These are phyloP conservation scores for Rhabdornis inornatus DNA, from an alignment of 2,113 vertebrate genomes.

Conservation along the genomic window DNA sequence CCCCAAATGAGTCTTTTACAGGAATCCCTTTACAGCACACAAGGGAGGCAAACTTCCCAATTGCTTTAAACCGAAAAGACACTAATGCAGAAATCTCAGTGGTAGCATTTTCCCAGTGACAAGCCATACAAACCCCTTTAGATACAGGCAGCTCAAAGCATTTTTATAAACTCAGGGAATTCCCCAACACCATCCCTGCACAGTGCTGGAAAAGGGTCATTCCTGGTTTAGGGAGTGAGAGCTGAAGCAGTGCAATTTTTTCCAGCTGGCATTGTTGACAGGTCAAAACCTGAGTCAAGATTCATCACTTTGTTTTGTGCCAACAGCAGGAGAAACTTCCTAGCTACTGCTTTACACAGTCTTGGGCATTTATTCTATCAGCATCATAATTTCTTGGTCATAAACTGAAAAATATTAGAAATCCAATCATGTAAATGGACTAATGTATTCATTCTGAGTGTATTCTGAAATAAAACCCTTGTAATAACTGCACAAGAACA, in stretches of 20 bases:
- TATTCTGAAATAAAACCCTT: background rate
- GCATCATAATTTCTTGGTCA: background rate
- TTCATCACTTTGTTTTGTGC: background rate
- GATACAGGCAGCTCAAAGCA: background rate
- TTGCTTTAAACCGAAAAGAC: background rate
- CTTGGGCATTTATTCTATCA: background rate
- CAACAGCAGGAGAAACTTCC: background rate
- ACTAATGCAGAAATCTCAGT: background rate
- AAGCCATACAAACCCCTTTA: background rate
- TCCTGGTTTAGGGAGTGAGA: background rate
- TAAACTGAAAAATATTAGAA: background rate
- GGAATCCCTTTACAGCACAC: background rate
- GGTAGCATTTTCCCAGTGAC: background rate
- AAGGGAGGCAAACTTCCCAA: background rate
- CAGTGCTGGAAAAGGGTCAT: background rate
- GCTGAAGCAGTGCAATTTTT: background rate
- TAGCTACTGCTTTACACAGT: background rate
- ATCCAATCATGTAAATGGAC: background rate
- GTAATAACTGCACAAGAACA: background rate
- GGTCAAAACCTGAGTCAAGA: background rate
- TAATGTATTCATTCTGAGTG: background rate
- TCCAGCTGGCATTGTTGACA: background rate
- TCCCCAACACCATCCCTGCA: background rate
- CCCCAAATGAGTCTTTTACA: background rate
- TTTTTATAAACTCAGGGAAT: background rate